Conservation (phyloP, 2,888 invertebrate species). For the Gibbula magus region DNA sequence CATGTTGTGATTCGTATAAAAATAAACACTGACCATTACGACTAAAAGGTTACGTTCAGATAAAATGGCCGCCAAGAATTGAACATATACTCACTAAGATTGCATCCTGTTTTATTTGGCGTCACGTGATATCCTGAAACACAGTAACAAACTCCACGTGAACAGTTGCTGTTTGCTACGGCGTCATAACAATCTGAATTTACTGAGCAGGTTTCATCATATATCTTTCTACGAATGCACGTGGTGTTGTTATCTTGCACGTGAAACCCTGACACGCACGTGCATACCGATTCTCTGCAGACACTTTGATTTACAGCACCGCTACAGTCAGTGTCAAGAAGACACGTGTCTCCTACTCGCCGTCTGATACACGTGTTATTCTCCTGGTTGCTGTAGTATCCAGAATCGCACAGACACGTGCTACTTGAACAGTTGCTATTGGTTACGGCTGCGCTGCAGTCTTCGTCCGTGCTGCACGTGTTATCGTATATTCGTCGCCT, state of each 20-base stretch:
- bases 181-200: slow-evolving; percentile 36
- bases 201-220: slow-evolving; percentile 29
- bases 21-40: no score
- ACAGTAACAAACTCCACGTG: slow-evolving; percentile 1
- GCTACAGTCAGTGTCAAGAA: slow-evolving; percentile 35
- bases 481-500: slow-evolving; percentile 29
- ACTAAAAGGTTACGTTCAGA: no score
- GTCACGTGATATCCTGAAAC: neutral
- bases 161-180: slow-evolving; percentile 30
- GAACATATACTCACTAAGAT: neutral
- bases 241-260: neutral
- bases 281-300: slow-evolving; percentile 34
- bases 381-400: slow-evolving; percentile 5
- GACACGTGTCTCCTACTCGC: slow-evolving; percentile 13
- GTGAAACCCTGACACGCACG: slow-evolving; percentile 34
- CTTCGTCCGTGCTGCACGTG: slow-evolving; percentile 19
- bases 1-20: no score
- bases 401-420: slow-evolving; percentile 33
- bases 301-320: slow-evolving; percentile 37
- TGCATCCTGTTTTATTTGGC: neutral
- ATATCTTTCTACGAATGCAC: slow-evolving; percentile 31
- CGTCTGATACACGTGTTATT: slow-evolving; percentile 19
- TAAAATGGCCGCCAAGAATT: no score
- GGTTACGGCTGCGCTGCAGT: slow-evolving; percentile 22
- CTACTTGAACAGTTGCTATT: slow-evolving; percentile 30